Base-by-base conservation (phyloP, 2,113 vertebrate species). In the Tinamus guttatus region DNA sequence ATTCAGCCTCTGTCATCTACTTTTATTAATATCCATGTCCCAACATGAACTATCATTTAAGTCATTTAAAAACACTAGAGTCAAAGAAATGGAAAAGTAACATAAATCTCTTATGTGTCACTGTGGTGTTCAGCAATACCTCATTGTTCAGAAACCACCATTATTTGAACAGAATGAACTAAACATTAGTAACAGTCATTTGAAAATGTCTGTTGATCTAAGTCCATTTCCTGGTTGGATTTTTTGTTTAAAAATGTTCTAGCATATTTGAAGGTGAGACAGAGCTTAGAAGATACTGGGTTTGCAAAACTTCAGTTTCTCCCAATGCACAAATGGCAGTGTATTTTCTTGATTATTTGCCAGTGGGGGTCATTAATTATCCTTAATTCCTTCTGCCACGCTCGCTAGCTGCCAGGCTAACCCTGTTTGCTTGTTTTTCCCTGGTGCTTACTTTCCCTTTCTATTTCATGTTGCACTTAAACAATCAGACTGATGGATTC, bases 11-110 rank as follows among this genome's bases (percentile, higher is more conserved):
- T 84, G 74, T 81, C 73, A 83, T 67, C 81, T 54, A 58, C 27
- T 87, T 92, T 96, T 89, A 94, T 93, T 92, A 88, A 89, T 8
- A 85, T 79, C 25, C 43, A 58, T 92, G 77, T 94, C 86, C 89
- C 83, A 86, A 18, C 54, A 63, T 73, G 85, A 92, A 95, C 84
- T 89, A 74, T 38, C 27, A 90, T 87, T 94, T 96, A 67, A 94
- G 30, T 9, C 16, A 30, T 58, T 17, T 58, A 19, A 86, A 97
- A 92, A 89, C 93, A 93, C 84, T 81, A 52, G 7, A 95, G 76
- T 18, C 54, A 78, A 93, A 91, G 85, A 65, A 93, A 88, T 71
- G 49, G 60, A 87, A 86, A 90, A 93, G 65, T 79, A 87, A 94
- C 65, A 94, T 75, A 97, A 93, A 65, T 81, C 45, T 64, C 88